phyloP scores from a whole-genome alignment of 53 echinoderm and acorn worm species.

The Arbacia lixula region DNA sequence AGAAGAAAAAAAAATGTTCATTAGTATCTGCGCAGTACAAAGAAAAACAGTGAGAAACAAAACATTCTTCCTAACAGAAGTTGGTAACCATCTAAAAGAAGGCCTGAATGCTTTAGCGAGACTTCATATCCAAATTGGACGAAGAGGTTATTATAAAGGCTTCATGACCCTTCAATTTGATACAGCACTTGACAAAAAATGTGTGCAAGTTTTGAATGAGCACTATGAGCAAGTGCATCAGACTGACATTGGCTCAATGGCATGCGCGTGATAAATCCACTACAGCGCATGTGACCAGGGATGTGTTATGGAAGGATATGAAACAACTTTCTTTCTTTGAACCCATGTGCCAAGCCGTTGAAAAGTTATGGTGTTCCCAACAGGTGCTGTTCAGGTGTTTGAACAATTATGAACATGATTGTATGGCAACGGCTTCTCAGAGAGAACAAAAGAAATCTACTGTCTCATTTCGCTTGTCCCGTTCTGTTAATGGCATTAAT shows the following conservation, averaged over 20 bases:
- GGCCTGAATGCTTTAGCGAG: conserved; percentile 1
- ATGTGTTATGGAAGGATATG: too few relatives aligned
- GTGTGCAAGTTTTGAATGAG: not conserved
- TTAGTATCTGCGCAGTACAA: conserved; percentile 44
- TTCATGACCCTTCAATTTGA: not conserved
- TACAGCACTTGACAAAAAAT: not conserved
- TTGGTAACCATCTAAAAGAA: conserved; percentile 2
- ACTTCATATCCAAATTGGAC: conserved; percentile 1
- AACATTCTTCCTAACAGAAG: conserved; percentile 4
- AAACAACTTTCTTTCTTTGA: too few relatives aligned
- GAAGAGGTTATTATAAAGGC: not conserved
- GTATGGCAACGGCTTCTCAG: too few relatives aligned
- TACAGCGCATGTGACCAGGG: conserved; percentile 42
- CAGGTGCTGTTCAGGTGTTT: too few relatives aligned
- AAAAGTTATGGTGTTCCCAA: too few relatives aligned
- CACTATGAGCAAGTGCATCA: conserved; percentile 31
- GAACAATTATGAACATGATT: not conserved
- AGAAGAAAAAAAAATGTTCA: conserved; percentile 35
- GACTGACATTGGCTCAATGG: conserved; percentile 33
- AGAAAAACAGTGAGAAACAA: not conserved
- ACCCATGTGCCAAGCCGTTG: too few relatives aligned
- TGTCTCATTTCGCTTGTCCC: too few relatives aligned
- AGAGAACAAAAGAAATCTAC: too few relatives aligned
- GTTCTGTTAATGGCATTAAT: too few relatives aligned
- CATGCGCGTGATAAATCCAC: not conserved